These are phyloP conservation scores for Coboldia fuscipes DNA, from an alignment of 1,140 invertebrate genomes.

Conservation along the genomic window DNA sequence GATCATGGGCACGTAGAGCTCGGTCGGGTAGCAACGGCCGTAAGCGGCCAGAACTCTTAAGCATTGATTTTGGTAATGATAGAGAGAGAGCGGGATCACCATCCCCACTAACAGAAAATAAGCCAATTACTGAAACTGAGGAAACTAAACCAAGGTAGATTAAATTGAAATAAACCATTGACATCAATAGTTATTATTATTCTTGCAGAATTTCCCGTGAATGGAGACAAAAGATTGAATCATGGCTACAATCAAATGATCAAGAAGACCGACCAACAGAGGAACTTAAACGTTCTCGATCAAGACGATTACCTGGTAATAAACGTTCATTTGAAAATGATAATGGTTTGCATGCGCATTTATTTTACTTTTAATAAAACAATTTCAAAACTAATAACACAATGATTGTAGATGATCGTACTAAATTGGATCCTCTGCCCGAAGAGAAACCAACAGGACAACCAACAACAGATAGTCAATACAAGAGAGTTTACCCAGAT, in stretches of 20 bases:
- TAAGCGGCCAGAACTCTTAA: slow-evolving; percentile 41
- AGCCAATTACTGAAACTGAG: slow-evolving; percentile 19
- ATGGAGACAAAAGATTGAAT: slow-evolving; percentile 74
- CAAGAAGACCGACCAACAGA: slow-evolving; percentile 52
- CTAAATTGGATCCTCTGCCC: slow-evolving; percentile 41
- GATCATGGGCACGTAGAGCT: slow-evolving; percentile 67
- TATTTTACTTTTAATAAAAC: slow-evolving; percentile 2
- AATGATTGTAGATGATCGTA: slow-evolving; percentile 45
- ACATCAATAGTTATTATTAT: neutral
- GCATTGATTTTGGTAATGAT: slow-evolving; percentile 43
- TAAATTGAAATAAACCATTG: neutral
- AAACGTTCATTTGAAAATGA: slow-evolving; percentile 58
- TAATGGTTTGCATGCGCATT: slow-evolving; percentile 29
- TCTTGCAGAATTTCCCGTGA: slow-evolving; percentile 29
- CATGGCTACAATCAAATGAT: slow-evolving; percentile 73
- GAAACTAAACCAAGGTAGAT: slow-evolving; percentile 23
- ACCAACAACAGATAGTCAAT: slow-evolving; percentile 17
- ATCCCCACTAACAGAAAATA: slow-evolving; percentile 30
- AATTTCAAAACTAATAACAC: neutral
- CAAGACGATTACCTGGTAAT: slow-evolving; percentile 38
- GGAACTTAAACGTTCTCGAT: slow-evolving; percentile 34
- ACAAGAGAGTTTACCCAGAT: slow-evolving; percentile 45
- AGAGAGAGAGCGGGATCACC: slow-evolving; percentile 53
- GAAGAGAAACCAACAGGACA: slow-evolving; percentile 27
- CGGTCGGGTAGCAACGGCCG: slow-evolving; percentile 38